These are phyloP conservation scores for Leptopilina boulardi DNA, from an alignment of 1,140 invertebrate species.

Conservation along the genomic window DNA sequence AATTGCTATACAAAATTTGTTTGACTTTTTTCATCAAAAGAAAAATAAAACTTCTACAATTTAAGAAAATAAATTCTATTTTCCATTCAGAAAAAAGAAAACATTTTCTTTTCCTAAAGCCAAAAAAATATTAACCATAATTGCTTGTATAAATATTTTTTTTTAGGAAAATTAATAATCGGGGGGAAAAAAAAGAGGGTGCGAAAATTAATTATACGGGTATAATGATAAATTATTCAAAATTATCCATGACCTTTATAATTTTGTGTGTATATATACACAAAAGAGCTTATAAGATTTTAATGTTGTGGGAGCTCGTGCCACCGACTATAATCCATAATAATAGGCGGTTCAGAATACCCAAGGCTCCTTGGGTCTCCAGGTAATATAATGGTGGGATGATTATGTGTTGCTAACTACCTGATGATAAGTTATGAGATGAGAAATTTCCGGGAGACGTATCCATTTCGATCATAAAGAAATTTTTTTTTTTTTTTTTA, in stretches of 20 bases:
- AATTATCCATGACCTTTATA: conserved; percentile 6
- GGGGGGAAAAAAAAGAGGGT: neutral
- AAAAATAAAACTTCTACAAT: too few species aligned
- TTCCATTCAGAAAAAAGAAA: too few species aligned
- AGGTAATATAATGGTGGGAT: conserved; percentile 30
- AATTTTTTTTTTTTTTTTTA: neutral
- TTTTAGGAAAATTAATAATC: neutral
- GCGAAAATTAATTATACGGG: conserved; percentile 12
- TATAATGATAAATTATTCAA: conserved; percentile 4
- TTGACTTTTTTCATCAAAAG: too few species aligned
- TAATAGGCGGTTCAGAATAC: conserved; percentile 23
- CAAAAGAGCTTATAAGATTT: conserved; percentile 14
- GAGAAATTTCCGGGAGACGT: conserved; percentile 24
- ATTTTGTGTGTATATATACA: neutral
- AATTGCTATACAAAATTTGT: too few species aligned
- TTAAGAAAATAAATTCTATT: too few species aligned
- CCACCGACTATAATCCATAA: conserved; percentile 23
- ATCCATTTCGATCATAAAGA: neutral
- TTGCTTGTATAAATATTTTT: neutral
- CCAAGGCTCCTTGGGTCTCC: conserved; percentile 17
- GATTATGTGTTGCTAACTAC: conserved; percentile 31
- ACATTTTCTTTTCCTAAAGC: too few species aligned
- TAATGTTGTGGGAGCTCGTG: conserved; percentile 22
- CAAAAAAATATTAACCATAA: neutral
- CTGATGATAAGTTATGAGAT: conserved; percentile 25